A percentile compares a stretch with the other conserved stretches of the same genome.
These are phyloP conservation scores for Scalopus aquaticus DNA, from an alignment of 2,113 vertebrate genomes.

Conservation along the genomic window DNA sequence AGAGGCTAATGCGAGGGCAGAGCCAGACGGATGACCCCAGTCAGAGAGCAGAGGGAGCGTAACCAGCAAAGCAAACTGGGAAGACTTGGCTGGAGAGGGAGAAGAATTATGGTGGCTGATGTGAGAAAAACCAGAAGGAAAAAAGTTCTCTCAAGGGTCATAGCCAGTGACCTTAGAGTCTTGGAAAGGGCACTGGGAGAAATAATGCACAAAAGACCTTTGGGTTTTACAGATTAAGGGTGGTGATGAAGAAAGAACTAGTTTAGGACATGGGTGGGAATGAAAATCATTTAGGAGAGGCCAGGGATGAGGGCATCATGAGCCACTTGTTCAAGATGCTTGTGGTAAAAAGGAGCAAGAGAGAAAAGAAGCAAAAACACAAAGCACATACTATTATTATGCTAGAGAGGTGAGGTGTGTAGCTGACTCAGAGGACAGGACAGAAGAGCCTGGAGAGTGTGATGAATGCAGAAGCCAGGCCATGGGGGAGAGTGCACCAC, in stretches of 20 bases:
- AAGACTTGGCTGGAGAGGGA: not conserved
- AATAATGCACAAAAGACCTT: not conserved
- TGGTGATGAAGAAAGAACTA: not conserved
- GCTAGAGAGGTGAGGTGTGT: not conserved
- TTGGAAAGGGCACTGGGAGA: not conserved
- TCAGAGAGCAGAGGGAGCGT: not conserved
- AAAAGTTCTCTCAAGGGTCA: not conserved
- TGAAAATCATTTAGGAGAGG: not conserved
- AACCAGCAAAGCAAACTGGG: not conserved
- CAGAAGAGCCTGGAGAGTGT: not conserved
- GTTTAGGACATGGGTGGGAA: not conserved
- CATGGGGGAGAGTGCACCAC: not conserved
- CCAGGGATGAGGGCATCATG: accelerated
- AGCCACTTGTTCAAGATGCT: not conserved
- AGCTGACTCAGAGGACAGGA: not conserved
- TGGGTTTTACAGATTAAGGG: not conserved
- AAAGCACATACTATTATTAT: accelerated
- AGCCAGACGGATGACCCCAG: too few species aligned
- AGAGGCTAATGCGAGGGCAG: too few species aligned
- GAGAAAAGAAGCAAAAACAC: not conserved
- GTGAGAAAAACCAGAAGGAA: not conserved
- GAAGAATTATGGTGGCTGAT: not conserved
- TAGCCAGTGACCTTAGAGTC: not conserved
- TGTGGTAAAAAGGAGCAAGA: not conserved
- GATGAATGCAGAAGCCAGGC: accelerated